Evolutionary conservation across 1,140 invertebrate genomes (phyloP), one percentile per base, ranked within the genome.

Genomic region (Parapsyche elsis): DNA sequence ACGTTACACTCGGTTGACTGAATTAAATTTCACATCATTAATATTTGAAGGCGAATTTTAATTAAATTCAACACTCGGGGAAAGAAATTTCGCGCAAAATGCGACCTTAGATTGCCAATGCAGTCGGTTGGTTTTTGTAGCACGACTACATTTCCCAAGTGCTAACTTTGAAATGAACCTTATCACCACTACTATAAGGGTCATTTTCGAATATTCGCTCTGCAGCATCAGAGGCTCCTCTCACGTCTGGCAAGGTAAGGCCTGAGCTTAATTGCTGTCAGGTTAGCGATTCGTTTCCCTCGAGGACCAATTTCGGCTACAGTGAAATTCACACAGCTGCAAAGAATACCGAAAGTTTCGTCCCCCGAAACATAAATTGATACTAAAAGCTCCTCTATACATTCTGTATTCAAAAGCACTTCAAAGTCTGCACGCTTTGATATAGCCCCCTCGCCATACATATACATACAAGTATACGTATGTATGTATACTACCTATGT

Each of bases 241-340:
- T 75, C 38, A 23, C 16, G 44, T 38, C 16, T 49, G 46, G 21
- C 30, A 24, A 75, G 71, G 71, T 75, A 53, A 75, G 45, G 71
- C 71, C 71, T 75, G 71, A 75, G 46, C 71, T 75, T 75, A 75
- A 75, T 75, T 75, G 45, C 71, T 53, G 71, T 75, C 71, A 75
- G 45, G 45, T 46, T 75, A 16, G 71, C 38, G 21, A 75, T 75
- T 75, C 71, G 44, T 75, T 75, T 75, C 45, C 38, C 71, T 24
- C 45, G 71, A 73, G 71, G 38, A 30, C 71, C 71, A 73, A 73
- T 73, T 73, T 73, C 38, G 26, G 5, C 67, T 23, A 19, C 9
- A 10, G 19, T 23, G 26, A 71, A 71, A 19, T 71, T n/a, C n/a
- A 26, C 67, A 73, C 38, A 23, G 14, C 38, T 12, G 12, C 12